Conservation (phyloP, 2,797 vertebrate species). For the Sebastiscus tertius region DNA sequence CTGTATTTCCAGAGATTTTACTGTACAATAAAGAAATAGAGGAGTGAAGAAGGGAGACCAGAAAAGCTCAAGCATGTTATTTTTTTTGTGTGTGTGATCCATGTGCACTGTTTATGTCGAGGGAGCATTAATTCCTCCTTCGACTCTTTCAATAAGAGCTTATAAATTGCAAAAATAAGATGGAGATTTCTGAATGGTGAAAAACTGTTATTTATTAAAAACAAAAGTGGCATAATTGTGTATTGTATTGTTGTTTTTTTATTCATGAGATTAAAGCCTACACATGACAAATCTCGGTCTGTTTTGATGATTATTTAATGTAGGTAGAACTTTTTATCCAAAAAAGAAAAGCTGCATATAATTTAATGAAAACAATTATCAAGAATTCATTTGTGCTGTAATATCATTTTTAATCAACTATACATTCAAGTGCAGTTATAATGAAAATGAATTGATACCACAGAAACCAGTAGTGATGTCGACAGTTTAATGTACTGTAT, state of each 20-base stretch:
- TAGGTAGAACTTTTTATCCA: neutral
- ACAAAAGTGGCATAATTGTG: constrained; percentile 66
- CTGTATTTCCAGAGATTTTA: constrained; percentile 38
- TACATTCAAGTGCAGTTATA: neutral
- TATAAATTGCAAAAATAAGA: constrained; percentile 57
- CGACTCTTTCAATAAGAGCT: constrained; percentile 24
- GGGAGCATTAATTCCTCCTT: constrained; percentile 6
- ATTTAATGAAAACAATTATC: neutral
- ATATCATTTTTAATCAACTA: neutral
- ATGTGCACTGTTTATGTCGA: constrained; percentile 54
- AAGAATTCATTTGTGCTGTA: neutral
- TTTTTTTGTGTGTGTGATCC: constrained; percentile 57
- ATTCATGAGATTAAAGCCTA: constrained; percentile 78
- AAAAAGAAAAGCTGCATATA: neutral
- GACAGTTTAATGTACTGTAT: constrained; percentile 41
- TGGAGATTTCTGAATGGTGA: constrained; percentile 41
- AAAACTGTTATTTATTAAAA: constrained; percentile 77
- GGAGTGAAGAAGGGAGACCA: neutral
- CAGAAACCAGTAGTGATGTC: neutral
- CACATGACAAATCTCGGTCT: constrained; percentile 36
- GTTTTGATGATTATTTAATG: constrained; percentile 2
- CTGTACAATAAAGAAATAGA: constrained; percentile 35
- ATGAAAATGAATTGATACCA: neutral
- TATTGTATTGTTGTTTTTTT: constrained; percentile 79
- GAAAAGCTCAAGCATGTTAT: constrained; percentile 48